phyloP scores from a whole-genome alignment of 2,113 vertebrate genomes.

The Peromyscus leucopus region DNA sequence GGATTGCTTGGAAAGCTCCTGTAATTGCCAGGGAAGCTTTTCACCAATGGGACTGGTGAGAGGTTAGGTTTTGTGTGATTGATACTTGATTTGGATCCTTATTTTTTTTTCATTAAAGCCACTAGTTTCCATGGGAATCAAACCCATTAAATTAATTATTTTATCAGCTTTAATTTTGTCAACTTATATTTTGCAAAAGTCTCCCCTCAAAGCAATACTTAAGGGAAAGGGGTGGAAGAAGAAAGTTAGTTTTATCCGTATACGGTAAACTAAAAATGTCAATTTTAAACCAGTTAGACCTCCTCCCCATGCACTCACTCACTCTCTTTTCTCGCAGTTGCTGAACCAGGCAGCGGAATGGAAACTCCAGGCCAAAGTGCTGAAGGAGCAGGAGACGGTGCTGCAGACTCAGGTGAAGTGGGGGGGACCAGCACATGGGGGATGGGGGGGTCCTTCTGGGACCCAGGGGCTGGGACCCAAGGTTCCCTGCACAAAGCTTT shows the following conservation, averaged over 20 bases:
- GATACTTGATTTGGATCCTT: background rate
- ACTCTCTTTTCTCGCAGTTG: conserved; percentile 90
- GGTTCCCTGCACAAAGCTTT: conserved; percentile 40
- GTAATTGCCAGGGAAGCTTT: background rate
- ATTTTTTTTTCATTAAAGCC: background rate
- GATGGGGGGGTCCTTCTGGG: conserved; percentile 64
- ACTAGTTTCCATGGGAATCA: conserved; percentile 19
- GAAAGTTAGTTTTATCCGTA: conserved; percentile 86
- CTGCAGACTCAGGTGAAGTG: conserved; percentile 96
- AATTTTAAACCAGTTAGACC: background rate
- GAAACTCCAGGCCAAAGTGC: conserved; percentile 96
- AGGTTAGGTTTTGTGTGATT: conserved; percentile 29
- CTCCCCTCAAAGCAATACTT: conserved; percentile 83
- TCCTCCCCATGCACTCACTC: conserved; percentile 65
- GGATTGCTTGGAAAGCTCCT: background rate
- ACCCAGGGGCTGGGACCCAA: conserved; percentile 19
- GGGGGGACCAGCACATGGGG: conserved; percentile 61
- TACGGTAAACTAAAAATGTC: background rate
- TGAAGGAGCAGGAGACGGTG: conserved; percentile 96
- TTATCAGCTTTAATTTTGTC: conserved; percentile 14
- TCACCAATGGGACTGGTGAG: background rate
- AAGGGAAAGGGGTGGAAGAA: conserved; percentile 81
- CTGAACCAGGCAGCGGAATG: conserved; percentile 98
- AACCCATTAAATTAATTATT: conserved; percentile 2
- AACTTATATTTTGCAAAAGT: conserved; percentile 84